Conservation (phyloP, 1,140 invertebrate species). For the Saccostrea glomerata region DNA sequence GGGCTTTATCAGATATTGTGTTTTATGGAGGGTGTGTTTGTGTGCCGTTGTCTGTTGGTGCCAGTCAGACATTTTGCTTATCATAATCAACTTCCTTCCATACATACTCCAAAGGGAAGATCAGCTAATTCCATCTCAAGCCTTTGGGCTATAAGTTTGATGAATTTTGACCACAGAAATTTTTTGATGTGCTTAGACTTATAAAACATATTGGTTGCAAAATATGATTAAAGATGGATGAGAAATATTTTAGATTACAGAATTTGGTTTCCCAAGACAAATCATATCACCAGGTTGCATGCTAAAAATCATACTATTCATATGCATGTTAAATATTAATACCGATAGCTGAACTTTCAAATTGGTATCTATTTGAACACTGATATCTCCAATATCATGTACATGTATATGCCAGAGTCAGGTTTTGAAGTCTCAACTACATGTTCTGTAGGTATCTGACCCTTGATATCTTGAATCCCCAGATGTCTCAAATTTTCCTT, state of each 20-base stretch:
- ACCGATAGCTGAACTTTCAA: no score
- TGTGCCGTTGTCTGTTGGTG: constrained; percentile 9
- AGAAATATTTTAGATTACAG: neutral
- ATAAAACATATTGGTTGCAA: neutral
- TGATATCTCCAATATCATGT: no score
- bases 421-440: no score
- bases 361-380: no score
- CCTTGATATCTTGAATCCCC: no score
- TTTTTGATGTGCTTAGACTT: neutral
- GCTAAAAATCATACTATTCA: no score
- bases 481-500: no score
- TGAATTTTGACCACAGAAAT: neutral
- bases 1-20: constrained; percentile 18
- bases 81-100: neutral
- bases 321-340: no score
- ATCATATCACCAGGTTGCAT: no score
- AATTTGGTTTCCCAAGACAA: no score
- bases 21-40: constrained; percentile 21
- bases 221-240: neutral
- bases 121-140: constrained; percentile 16
- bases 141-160: neutral
- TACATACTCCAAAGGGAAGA: neutral
- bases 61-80: constrained; percentile 30
- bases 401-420: no score
- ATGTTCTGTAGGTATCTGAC: no score